Base-by-base conservation (phyloP, 1,140 invertebrate species). In the Cotesia typhae region DNA sequence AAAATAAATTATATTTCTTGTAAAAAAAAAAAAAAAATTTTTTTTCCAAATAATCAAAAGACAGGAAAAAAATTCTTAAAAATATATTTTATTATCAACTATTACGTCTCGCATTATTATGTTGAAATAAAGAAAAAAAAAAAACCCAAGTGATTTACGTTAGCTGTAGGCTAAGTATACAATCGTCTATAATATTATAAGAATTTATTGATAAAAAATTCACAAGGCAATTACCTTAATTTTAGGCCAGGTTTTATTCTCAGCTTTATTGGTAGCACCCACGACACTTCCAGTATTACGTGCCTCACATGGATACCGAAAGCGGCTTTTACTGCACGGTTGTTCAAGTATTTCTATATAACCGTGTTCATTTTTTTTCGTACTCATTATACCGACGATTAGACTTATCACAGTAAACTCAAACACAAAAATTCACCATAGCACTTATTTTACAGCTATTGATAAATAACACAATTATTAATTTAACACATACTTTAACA, bases 251-350 rank as follows among this genome's bases (percentile, higher is more conserved):
- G 95, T 96, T 84, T 95, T 96, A 82, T 93, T 92, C 77, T 96
- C 94, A 20, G 91, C 86, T 6, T 93, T 95, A 74, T 93, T 94
- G 79, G 90, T 92, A 36, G 91, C 92, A 53, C 96, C 96, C 6
- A 94, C 94, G 74, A 97, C 95, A 66, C 93, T 95, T 9, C 95
- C 95, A 59, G 95, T 95, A 20, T 94, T 96, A 80, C 95, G 87
- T 0, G 95, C 95, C 86, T 98, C 96, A 88, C 96, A 97, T 81
- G 96, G 94, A 87, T 98, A 98, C 2, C 95, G 89, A 86, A 95
- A 91, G 74, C 94, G 88, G 10, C 94, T 94, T 85, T 96, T 94
- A 12, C 93, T 89, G 63, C 94, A 94, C 2, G 96, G 96, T 81
- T 98, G 94, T 82, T 97, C 95, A 7, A 92, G 82, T 55, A 98